phyloP scores from a whole-genome alignment of 1,140 invertebrate genomes.

The Drosophila pallidifrons region DNA sequence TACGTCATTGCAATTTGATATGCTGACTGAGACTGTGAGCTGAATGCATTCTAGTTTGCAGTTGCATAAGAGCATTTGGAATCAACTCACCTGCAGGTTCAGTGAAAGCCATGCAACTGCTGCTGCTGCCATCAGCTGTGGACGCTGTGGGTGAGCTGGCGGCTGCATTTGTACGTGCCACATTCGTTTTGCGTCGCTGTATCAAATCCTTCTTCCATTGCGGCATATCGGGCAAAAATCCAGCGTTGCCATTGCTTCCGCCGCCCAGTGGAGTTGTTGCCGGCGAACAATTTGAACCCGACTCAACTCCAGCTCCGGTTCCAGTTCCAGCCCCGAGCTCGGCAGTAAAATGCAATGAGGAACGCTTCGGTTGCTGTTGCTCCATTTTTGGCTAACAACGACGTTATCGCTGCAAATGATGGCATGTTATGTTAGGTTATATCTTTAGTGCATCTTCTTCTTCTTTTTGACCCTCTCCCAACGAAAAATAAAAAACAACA shows the following conservation, averaged over 20 bases:
- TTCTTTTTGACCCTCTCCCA: neutral
- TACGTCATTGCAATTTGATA: neutral
- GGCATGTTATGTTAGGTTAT: slow-evolving; percentile 49
- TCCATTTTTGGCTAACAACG: slow-evolving; percentile 59
- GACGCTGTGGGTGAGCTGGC: slow-evolving; percentile 40
- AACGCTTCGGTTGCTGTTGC: slow-evolving; percentile 63
- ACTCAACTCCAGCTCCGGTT: neutral
- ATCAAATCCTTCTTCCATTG: slow-evolving; percentile 92
- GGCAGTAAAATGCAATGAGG: slow-evolving; percentile 60
- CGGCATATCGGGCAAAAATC: slow-evolving; percentile 85
- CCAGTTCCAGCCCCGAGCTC: slow-evolving; percentile 33
- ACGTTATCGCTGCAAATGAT: slow-evolving; percentile 53
- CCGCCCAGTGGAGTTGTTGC: slow-evolving; percentile 40
- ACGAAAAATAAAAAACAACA: neutral
- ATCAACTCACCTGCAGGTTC: slow-evolving; percentile 62
- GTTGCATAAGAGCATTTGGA: neutral
- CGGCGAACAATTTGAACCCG: slow-evolving; percentile 18
- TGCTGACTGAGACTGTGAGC: neutral
- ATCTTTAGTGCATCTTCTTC: slow-evolving; percentile 43
- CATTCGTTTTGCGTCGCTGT: slow-evolving; percentile 87
- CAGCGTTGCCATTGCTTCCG: slow-evolving; percentile 19
- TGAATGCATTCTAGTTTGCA: neutral
- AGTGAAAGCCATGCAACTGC: slow-evolving; percentile 65
- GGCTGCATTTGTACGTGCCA: slow-evolving; percentile 75
- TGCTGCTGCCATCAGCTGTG: slow-evolving; percentile 24